Conservation (phyloP, 2,888 invertebrate species). For the Drosophila antonietae region DNA sequence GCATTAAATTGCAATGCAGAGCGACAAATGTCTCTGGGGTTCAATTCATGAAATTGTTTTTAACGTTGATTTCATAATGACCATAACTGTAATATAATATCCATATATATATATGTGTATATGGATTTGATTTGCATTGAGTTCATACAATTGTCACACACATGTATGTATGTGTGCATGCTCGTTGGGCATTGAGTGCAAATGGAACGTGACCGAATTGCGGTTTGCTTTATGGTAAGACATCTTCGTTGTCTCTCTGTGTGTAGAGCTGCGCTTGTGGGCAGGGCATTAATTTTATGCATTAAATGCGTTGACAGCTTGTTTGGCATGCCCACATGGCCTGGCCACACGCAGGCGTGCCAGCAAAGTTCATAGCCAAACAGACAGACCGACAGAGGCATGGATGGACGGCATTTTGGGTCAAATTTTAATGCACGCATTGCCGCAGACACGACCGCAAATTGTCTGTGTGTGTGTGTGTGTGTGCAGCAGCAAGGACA, state of each 20-base stretch:
- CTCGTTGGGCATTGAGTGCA: conserved; percentile 16
- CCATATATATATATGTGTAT: too few species aligned
- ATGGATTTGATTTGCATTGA: conserved; percentile 1
- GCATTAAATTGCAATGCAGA: conserved; percentile 5
- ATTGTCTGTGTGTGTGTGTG: conserved; percentile 29
- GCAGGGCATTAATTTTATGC: conserved; percentile 53
- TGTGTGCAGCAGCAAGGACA: conserved; percentile 38
- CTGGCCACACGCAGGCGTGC: conserved; percentile 35
- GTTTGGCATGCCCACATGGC: conserved; percentile 51
- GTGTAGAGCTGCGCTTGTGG: conserved; percentile 15
- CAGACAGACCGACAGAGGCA: conserved; percentile 16
- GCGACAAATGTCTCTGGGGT: neutral
- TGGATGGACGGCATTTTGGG: conserved; percentile 38
- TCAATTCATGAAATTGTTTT: conserved; percentile 1
- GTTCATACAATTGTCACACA: neutral
- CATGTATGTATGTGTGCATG: neutral
- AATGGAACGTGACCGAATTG: conserved; percentile 28
- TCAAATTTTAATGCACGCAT: conserved; percentile 70
- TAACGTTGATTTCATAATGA: conserved; percentile 5
- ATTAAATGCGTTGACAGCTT: conserved; percentile 64
- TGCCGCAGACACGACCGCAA: conserved; percentile 69
- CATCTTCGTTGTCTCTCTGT: conserved; percentile 4
- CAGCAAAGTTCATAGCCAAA: conserved; percentile 34
- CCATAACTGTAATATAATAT: neutral
- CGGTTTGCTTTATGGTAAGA: conserved; percentile 10